Percentiles rank a stretch among this genome's conserved stretches.
These are phyloP conservation scores for Halictus quadricinctus DNA, from an alignment of 2,888 invertebrate genomes.

Conservation along the genomic window DNA sequence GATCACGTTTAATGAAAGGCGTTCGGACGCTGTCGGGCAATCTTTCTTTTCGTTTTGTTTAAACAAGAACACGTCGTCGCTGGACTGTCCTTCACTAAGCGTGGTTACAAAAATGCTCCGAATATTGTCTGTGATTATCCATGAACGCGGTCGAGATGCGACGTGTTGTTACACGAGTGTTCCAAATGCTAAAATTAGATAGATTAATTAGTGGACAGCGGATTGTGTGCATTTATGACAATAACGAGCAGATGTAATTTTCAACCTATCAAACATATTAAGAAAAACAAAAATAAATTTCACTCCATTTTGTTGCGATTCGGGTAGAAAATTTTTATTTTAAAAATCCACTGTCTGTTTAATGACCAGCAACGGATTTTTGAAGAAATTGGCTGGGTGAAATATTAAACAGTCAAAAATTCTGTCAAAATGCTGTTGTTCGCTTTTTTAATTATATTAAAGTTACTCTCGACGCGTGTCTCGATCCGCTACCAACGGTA, in stretches of 20 bases:
- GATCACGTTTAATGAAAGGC: slow-evolving; percentile 45
- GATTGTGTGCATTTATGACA: too few species aligned
- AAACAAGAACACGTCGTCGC: neutral
- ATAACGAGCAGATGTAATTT: too few species aligned
- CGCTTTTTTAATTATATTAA: neutral
- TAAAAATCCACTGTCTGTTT: too few species aligned
- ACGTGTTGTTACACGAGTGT: neutral
- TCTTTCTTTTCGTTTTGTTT: neutral
- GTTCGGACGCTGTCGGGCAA: neutral
- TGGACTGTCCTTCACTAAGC: slow-evolving; percentile 35
- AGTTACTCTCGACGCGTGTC: slow-evolving; percentile 11
- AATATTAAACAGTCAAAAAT: too few species aligned
- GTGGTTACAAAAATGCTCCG: slow-evolving; percentile 48
- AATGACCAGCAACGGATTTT: too few species aligned
- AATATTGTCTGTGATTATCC: slow-evolving; percentile 53
- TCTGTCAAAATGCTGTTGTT: too few species aligned
- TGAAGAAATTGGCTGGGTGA: too few species aligned
- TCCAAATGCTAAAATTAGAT: neutral
- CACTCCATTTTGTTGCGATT: too few species aligned
- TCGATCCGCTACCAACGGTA: slow-evolving; percentile 29
- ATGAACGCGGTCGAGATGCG: slow-evolving; percentile 40
- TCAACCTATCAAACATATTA: too few species aligned
- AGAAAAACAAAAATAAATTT: too few species aligned
- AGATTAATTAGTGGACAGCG: too few species aligned
- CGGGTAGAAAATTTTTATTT: too few species aligned